Conservation (phyloP, 2,888 invertebrate species). For the Pecten maximus region DNA sequence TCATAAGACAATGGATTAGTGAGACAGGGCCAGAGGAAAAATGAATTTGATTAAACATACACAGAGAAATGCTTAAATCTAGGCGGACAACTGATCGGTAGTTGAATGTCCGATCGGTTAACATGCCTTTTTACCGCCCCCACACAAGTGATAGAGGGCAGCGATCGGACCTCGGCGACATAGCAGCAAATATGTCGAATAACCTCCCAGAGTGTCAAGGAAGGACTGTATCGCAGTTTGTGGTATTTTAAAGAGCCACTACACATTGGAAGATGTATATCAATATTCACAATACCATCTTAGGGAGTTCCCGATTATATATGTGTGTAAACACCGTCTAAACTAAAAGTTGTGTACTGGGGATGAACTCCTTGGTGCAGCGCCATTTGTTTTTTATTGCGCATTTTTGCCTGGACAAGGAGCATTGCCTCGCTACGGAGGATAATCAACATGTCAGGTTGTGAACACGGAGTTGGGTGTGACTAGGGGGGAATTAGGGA, state of each 20-base stretch:
- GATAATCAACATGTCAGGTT: background rate
- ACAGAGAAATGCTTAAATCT: too few species aligned
- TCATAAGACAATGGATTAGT: too few species aligned
- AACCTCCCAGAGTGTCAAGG: background rate
- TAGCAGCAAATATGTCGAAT: background rate
- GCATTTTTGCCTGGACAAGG: background rate
- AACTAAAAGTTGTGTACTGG: background rate
- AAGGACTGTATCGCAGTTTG: background rate
- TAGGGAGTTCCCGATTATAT: background rate
- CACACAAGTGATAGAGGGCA: background rate
- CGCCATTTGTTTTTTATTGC: slow-evolving; percentile 2
- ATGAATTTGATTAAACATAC: too few species aligned
- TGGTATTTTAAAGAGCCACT: background rate
- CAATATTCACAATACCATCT: background rate
- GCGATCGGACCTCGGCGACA: background rate
- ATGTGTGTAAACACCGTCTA: background rate
- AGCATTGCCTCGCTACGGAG: background rate
- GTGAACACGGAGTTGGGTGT: background rate
- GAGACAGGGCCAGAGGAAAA: too few species aligned
- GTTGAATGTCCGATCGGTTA: background rate
- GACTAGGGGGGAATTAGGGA: background rate
- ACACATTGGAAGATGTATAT: background rate
- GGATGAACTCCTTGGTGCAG: background rate
- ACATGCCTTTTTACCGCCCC: background rate
- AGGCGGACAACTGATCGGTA: too few species aligned